Evolutionary conservation across 2,797 vertebrate genomes (phyloP), one percentile per base, ranked within the genome.

Genomic region (Emydoidea blandingii): DNA sequence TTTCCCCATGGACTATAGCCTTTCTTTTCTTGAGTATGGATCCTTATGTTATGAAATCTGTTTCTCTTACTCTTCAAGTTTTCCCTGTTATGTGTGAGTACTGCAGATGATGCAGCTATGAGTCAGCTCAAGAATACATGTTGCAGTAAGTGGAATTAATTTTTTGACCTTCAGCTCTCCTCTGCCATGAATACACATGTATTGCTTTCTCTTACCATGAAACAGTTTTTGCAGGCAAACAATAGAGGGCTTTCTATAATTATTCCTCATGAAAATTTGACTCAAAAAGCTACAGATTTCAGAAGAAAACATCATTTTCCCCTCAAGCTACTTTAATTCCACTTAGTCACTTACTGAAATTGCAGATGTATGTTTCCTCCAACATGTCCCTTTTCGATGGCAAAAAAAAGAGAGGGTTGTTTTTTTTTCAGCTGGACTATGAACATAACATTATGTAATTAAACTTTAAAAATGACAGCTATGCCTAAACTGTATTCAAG

Each of bases 81-180:
- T 92, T 93, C 34, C 14, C 4, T 89, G 79, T 94, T 92, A 95
- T 94, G 34, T 31, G 25, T 91, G 53, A 88, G 31, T 91, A 87
- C 84, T 84, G 50, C 25, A 93, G 85, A 94, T 90, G 85, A 95
- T 16, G 88, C 16, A 94, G n/a, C 41, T 54, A 49, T 41, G 86
- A 94, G 79, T 93, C 79, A 84, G 31, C 76, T 92, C 44, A 50
- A 93, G 72, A 95, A 93, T 89, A 87, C 56, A 74, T 84, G 86
- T 93, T 91, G 44, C 81, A 87, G 83, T 92, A 83, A 94, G 76
- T 37, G 89, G 95, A 97, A 96, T 95, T 97, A 97, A 91, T 47
- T 47, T 79, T n/a, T 92, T 91, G 49, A 95, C 65, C 74, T 95
- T 95, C 37, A 62, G 2, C 3, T 95, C 37, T 95, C 37, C 25